Conservation (phyloP, 2,797 vertebrate genomes). For the Syngnathus acus region DNA sequence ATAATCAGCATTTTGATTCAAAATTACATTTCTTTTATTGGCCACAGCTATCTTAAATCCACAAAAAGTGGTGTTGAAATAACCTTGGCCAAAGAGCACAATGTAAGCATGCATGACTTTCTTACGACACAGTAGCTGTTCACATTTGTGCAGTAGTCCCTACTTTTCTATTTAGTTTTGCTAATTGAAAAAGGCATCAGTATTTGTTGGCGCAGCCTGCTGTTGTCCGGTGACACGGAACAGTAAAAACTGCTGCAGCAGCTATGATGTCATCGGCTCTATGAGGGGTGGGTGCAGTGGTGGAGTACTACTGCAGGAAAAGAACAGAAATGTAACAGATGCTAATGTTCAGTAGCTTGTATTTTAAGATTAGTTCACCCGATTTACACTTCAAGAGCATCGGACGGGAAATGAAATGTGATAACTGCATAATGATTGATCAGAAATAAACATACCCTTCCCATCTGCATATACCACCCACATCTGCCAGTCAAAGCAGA, state of each 20-base stretch:
- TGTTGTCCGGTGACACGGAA: slow-evolving; percentile 36
- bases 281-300: slow-evolving; percentile 37
- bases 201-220: slow-evolving; percentile 15
- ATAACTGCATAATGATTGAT: background rate
- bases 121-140: background rate
- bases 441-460: background rate
- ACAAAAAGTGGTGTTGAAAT: background rate
- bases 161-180: background rate
- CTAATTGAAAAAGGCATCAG: background rate
- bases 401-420: background rate
- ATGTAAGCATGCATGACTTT: background rate
- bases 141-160: background rate
- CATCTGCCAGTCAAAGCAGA: background rate
- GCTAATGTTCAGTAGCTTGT: slow-evolving; percentile 12
- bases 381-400: background rate
- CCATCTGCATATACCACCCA: background rate
- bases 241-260: slow-evolving; percentile 63
- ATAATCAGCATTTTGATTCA: background rate
- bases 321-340: slow-evolving; percentile 19
- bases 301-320: slow-evolving; percentile 27
- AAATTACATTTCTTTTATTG: background rate
- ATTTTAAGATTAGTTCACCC: slow-evolving; percentile 8
- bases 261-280: slow-evolving; percentile 70
- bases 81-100: background rate
- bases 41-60: background rate